phyloP scores from a whole-genome alignment of 2,888 invertebrate species.

The Caenorhabditis virilis region DNA sequence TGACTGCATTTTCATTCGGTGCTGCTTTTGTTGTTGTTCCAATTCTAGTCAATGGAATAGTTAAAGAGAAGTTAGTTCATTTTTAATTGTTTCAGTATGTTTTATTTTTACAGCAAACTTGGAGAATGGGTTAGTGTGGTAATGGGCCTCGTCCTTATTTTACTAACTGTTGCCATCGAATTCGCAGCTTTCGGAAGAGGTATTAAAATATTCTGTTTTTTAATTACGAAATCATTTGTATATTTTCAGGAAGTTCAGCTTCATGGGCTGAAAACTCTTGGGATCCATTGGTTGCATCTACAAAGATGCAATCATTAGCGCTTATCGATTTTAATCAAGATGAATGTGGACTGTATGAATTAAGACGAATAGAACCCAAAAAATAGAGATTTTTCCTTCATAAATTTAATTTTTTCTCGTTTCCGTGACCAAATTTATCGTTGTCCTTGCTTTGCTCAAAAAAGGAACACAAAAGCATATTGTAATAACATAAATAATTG shows the following conservation, averaged over 20 bases:
- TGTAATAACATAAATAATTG: too few relatives aligned
- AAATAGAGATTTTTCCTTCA: slow-evolving; percentile 7
- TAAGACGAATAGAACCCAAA: slow-evolving; percentile 24
- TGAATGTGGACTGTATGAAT: slow-evolving; percentile 47
- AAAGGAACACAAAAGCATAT: background rate
- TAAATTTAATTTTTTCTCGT: background rate
- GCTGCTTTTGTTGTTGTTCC: slow-evolving; percentile 52
- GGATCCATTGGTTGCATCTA: slow-evolving; percentile 53
- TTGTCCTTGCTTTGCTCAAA: background rate
- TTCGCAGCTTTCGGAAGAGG: slow-evolving; percentile 60
- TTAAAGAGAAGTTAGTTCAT: slow-evolving; percentile 51
- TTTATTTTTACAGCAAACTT: slow-evolving; percentile 39
- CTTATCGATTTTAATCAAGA: slow-evolving; percentile 44
- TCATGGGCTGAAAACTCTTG: slow-evolving; percentile 58
- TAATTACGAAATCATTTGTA: background rate
- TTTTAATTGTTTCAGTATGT: background rate
- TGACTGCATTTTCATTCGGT: slow-evolving; percentile 50
- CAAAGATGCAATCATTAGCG: slow-evolving; percentile 42
- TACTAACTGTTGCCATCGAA: slow-evolving; percentile 44
- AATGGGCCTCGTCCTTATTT: slow-evolving; percentile 41
- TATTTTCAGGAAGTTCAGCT: slow-evolving; percentile 47
- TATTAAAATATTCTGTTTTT: slow-evolving; percentile 4
- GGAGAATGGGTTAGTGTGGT: slow-evolving; percentile 55
- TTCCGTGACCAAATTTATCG: slow-evolving; percentile 16
- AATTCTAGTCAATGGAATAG: slow-evolving; percentile 34